These are phyloP conservation scores for Trachelus iudaicus DNA, from an alignment of 2,888 invertebrate species.

Conservation along the genomic window DNA sequence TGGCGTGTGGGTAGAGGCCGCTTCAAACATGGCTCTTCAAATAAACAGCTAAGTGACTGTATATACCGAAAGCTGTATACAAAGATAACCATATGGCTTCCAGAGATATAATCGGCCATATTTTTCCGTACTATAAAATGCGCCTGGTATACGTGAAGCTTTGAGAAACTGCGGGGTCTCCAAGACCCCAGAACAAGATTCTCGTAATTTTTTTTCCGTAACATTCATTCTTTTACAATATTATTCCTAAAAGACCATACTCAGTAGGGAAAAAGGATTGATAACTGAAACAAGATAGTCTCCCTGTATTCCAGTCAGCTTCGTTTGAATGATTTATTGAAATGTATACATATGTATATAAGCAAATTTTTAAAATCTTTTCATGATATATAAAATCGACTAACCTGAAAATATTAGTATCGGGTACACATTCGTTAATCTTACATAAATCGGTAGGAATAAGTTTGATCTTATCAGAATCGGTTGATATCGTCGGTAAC, in stretches of 20 bases:
- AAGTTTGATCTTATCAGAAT: background rate
- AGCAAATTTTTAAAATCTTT: background rate
- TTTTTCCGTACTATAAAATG: conserved; percentile 22
- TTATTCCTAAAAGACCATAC: background rate
- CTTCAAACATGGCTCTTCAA: conserved; percentile 56
- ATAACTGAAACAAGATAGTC: background rate
- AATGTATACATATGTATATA: background rate
- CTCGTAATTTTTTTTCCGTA: background rate
- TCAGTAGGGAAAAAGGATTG: background rate
- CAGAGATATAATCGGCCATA: conserved; percentile 44
- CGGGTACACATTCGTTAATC: background rate
- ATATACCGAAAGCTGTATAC: conserved; percentile 53
- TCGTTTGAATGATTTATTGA: background rate
- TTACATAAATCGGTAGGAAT: background rate
- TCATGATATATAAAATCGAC: background rate
- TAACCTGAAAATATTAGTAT: background rate
- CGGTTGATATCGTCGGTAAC: background rate
- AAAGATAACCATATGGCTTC: conserved; percentile 63
- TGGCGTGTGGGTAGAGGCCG: conserved; percentile 52
- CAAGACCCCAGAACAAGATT: background rate
- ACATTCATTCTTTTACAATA: background rate
- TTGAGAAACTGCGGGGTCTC: background rate
- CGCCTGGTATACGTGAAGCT: conserved; percentile 4
- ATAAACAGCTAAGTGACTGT: conserved; percentile 61
- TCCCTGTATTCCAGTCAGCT: background rate